phyloP scores from a whole-genome alignment of 2,888 invertebrate species.

The Zaprionus bogoriensis region DNA sequence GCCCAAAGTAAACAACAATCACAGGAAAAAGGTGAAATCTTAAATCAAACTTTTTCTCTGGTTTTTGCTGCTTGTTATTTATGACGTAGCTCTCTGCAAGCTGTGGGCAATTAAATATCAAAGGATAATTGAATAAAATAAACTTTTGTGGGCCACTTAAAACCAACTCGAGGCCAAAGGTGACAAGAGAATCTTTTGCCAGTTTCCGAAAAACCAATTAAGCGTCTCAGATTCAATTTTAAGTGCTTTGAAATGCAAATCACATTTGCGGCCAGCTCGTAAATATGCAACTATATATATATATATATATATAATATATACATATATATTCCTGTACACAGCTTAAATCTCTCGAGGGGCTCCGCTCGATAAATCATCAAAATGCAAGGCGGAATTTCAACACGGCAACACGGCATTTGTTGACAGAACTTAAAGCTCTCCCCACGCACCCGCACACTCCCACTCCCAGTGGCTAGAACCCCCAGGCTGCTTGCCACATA shows the following conservation, averaged over 20 bases:
- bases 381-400: not conserved
- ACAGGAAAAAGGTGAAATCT: not conserved
- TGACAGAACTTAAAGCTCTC: not conserved
- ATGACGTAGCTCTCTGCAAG: not conserved
- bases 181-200: not conserved
- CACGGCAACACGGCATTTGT: too few species aligned
- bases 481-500: conserved; percentile 38
- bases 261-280: too few species aligned
- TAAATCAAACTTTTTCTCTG: not conserved
- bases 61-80: not conserved
- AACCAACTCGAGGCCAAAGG: not conserved
- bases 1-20: too few species aligned
- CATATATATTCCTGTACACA: not conserved
- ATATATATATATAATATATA: not conserved
- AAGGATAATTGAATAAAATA: not conserved
- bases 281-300: too few species aligned
- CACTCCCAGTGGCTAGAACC: conserved; percentile 6
- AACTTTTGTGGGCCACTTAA: too few species aligned
- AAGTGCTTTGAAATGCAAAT: conserved; percentile 40
- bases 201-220: conserved; percentile 41
- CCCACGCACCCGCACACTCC: not conserved
- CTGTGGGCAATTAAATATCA: not conserved
- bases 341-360: too few species aligned
- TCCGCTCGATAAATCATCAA: not conserved
- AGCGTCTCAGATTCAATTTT: conserved; percentile 30